Base-by-base conservation (phyloP, 2,797 vertebrate genomes). In the Protonibea diacanthus region DNA sequence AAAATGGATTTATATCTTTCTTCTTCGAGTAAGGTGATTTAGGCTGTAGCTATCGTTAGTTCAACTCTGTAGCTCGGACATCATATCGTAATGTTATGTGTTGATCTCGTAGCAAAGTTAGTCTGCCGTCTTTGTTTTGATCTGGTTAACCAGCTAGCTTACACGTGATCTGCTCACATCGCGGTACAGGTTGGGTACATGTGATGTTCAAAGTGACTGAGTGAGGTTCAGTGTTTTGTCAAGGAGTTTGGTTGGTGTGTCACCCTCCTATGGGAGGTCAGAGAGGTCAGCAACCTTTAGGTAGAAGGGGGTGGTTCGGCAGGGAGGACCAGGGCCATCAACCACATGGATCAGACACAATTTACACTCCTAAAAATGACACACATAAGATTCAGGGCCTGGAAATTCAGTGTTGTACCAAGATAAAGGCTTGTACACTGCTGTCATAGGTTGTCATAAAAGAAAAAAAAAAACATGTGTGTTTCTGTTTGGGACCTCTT, bases 281-380 rank as follows among this genome's bases (percentile, higher is more conserved):
- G 38, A 83, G 74, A 85, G 74, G 80, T 83, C 80, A 78, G 12
- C 4, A 21, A n/a, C 18, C 13, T 8, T 45, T 3, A 1, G 25
- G 5, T 7, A 21, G n/a, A 9, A 68, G 18, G 44, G 25, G 18
- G 9, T 23, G 18, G 18, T n/a, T 29, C 44, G 45, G 21, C 27
- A 73, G 55, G n/a, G 25, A 27, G 25, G 17, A 38, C 11, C 21
- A 6, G 20, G 45, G 33, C 15, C n/a, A 13, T 38, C 3, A 33
- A 13, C 27, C 18, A 25, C 15, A 45, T 59, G 18, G 14, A 58
- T 21, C 52, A 21, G 23, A 59, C 55, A 25, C 40, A 5, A 48
- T 3, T 17, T 18, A 12, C 18, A 2, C 3, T 25, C 53, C 13
- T 55, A 27, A 15, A 55, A 55, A 55, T 44, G 6, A 38, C 20